A percentile compares a stretch with the other conserved stretches of the same genome.
phyloP scores from a whole-genome alignment of 1,140 invertebrate species.

The Drosophila novamexicana region DNA sequence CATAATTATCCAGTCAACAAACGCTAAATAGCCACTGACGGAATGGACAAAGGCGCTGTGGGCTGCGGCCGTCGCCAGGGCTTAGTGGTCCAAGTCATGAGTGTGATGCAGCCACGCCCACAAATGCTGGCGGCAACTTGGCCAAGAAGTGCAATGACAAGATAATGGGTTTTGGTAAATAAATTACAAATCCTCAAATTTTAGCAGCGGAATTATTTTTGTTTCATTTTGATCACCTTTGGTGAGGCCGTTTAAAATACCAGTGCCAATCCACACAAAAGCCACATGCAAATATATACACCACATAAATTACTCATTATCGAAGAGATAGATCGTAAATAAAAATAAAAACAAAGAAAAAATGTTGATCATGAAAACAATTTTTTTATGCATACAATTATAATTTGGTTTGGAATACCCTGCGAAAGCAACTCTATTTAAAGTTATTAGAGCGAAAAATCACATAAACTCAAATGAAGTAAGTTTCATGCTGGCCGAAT shows the following conservation, averaged over 20 bases:
- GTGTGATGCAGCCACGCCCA: conserved; percentile 11
- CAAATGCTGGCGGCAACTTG: neutral
- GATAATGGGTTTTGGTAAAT: neutral
- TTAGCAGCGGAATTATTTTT: neutral
- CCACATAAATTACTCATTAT: too few species aligned
- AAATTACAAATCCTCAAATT: neutral
- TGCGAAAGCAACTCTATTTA: conserved; percentile 41
- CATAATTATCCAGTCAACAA: conserved; percentile 82
- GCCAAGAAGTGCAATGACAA: neutral
- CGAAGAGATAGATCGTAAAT: too few species aligned
- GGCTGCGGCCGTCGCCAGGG: conserved; percentile 8
- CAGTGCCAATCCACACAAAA: too few species aligned
- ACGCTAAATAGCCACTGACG: conserved; percentile 66
- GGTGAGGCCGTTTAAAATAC: too few species aligned
- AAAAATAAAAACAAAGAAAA: too few species aligned
- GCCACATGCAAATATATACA: too few species aligned
- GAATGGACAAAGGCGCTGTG: conserved; percentile 28
- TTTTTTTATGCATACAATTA: neutral
- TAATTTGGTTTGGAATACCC: neutral
- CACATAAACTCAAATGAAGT: conserved; percentile 82
- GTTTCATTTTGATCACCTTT: conserved; percentile 29
- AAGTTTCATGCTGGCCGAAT: conserved; percentile 75
- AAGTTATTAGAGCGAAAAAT: conserved; percentile 78
- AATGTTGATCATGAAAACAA: neutral
- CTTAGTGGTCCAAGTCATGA: conserved; percentile 17